Evolutionary conservation across 2,888 invertebrate species (phyloP).

Genomic region (Phortica okadai): DNA sequence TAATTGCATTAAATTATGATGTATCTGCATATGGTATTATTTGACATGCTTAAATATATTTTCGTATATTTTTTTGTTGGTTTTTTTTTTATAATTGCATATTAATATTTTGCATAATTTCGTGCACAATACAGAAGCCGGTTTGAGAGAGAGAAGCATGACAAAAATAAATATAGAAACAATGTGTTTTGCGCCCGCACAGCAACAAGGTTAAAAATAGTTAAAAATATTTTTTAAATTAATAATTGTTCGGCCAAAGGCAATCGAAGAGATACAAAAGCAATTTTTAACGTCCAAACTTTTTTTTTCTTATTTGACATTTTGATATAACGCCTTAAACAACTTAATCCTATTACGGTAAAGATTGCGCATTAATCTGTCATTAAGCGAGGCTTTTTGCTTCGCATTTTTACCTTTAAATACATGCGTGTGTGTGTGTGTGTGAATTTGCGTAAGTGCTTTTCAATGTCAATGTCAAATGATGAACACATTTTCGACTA

Average conservation of each 20-base stretch:
- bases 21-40: neutral
- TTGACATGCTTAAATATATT: neutral
- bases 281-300: neutral
- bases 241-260: neutral
- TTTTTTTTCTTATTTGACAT: neutral
- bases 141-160: no score
- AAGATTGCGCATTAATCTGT: slow-evolving; percentile 24
- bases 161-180: no score
- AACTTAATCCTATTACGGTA: neutral
- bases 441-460: slow-evolving; percentile 18
- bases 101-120: no score
- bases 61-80: no score
- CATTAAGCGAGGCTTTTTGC: slow-evolving; percentile 8
- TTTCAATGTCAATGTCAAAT: slow-evolving; percentile 68
- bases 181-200: no score
- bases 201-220: no score
- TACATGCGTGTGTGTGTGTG: neutral
- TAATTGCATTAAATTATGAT: slow-evolving; percentile 11
- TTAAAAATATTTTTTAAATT: neutral
- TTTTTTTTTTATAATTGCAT: no score
- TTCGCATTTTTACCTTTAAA: slow-evolving; percentile 15
- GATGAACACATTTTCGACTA: slow-evolving; percentile 13
- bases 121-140: no score
- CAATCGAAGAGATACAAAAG: neutral
- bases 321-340: neutral